A percentile compares a stretch with the other conserved stretches of the same genome.
Evolutionary conservation across 1,140 invertebrate species (phyloP).

Genomic region (Drosophila sp.): DNA sequence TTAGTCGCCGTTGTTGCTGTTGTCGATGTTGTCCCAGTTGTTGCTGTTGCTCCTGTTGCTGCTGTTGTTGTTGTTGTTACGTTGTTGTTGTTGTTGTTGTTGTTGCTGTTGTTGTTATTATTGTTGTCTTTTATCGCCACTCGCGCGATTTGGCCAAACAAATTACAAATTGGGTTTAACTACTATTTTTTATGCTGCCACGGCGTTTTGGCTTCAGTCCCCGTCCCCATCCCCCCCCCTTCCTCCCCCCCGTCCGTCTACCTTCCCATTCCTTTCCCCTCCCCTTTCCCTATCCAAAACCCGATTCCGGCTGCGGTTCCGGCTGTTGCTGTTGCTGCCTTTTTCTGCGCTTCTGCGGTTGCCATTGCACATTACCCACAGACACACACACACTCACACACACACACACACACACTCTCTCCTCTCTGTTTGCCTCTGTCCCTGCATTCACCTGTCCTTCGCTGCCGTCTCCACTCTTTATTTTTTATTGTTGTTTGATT

Average conservation of each 20-base stretch:
- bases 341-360: constrained; percentile 49
- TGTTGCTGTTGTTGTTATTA: constrained; percentile 7
- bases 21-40: neutral
- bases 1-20: constrained; percentile 23
- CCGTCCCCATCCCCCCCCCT: neutral
- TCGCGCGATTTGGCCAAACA: constrained; percentile 75
- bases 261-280: constrained; percentile 1
- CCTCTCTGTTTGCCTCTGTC: neutral
- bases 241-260: too few species aligned
- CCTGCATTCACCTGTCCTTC: constrained; percentile 8
- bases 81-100: neutral
- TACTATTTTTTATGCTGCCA: constrained; percentile 68
- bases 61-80: constrained; percentile 22
- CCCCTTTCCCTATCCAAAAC: neutral
- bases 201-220: constrained; percentile 49
- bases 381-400: constrained; percentile 1
- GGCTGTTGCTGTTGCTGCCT: constrained; percentile 21
- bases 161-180: constrained; percentile 80
- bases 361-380: constrained; percentile 20
- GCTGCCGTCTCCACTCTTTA: constrained; percentile 36
- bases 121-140: constrained; percentile 42
- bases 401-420: neutral
- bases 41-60: constrained; percentile 8
- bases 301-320: constrained; percentile 10
- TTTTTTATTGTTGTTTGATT: constrained; percentile 83